These are phyloP conservation scores for Coleophora deauratella DNA, from an alignment of 2,888 invertebrate species.

Conservation along the genomic window DNA sequence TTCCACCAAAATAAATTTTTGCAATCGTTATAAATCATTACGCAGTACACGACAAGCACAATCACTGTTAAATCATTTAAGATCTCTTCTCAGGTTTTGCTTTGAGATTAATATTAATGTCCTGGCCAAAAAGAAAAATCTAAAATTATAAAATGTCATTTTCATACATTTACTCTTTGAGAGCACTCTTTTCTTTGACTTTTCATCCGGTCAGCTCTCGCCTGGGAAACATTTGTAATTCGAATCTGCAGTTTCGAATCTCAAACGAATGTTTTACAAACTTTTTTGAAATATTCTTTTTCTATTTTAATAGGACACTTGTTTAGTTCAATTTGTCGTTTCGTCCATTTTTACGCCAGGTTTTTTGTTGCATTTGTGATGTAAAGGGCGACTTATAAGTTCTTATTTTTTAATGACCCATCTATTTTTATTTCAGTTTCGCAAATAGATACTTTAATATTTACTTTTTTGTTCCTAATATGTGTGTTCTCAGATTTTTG, in stretches of 20 bases:
- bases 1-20: too few species aligned
- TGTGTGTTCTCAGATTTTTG: too few species aligned
- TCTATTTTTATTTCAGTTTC: too few species aligned
- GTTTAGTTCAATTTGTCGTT: neutral
- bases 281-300: neutral
- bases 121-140: conserved; percentile 11
- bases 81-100: neutral
- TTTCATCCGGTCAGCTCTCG: neutral
- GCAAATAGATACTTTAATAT: too few species aligned
- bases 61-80: neutral
- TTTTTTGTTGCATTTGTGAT: too few species aligned
- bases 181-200: conserved; percentile 12
- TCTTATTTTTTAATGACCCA: too few species aligned
- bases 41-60: too few species aligned
- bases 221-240: conserved; percentile 13
- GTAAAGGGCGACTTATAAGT: too few species aligned
- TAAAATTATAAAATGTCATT: conserved; percentile 13
- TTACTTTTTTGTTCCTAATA: too few species aligned
- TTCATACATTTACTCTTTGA: conserved; percentile 16
- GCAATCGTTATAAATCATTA: too few species aligned
- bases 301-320: neutral
- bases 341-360: too few species aligned
- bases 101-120: neutral
- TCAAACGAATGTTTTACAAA: conserved; percentile 9
- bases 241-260: conserved; percentile 15